These are phyloP conservation scores for Bradysia coprophila DNA, from an alignment of 1,140 invertebrate genomes.

Conservation along the genomic window DNA sequence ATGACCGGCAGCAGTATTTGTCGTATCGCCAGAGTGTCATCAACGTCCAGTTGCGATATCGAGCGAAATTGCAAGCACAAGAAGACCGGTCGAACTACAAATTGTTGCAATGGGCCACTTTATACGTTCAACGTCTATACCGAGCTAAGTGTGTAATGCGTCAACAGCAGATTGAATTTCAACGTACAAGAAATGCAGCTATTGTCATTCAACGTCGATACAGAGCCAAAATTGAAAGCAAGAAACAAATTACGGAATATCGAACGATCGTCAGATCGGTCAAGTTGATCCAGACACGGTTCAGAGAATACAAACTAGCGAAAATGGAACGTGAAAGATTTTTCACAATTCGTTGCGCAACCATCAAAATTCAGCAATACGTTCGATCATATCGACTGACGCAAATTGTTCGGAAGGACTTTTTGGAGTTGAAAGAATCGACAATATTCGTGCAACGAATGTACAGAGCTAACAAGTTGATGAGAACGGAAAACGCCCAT, in stretches of 20 bases:
- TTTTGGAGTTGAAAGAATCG: background rate
- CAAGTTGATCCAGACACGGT: too few species aligned
- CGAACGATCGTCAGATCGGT: too few species aligned
- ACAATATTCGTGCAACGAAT: conserved; percentile 11
- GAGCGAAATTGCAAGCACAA: conserved; percentile 12
- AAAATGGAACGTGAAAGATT: too few species aligned
- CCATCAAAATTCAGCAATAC: too few species aligned
- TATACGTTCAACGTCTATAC: background rate
- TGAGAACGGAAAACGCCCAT: conserved; percentile 16
- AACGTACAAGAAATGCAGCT: conserved; percentile 12
- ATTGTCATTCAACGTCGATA: conserved; percentile 5
- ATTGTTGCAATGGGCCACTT: background rate
- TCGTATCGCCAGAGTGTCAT: conserved; percentile 12
- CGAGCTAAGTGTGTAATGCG: conserved; percentile 8
- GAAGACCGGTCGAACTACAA: conserved; percentile 6
- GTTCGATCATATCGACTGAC: too few species aligned
- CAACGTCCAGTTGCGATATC: conserved; percentile 24
- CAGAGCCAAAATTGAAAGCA: too few species aligned
- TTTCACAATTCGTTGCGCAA: too few species aligned
- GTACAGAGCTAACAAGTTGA: conserved; percentile 22
- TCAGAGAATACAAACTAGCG: too few species aligned
- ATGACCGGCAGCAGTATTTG: conserved; percentile 16
- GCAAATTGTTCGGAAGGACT: background rate
- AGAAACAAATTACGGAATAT: too few species aligned
- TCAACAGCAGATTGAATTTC: conserved; percentile 8